A percentile compares a stretch with the other conserved stretches of the same genome.
Evolutionary conservation across 2,797 vertebrate species (phyloP).

Genomic region (Numenius phaeopus): DNA sequence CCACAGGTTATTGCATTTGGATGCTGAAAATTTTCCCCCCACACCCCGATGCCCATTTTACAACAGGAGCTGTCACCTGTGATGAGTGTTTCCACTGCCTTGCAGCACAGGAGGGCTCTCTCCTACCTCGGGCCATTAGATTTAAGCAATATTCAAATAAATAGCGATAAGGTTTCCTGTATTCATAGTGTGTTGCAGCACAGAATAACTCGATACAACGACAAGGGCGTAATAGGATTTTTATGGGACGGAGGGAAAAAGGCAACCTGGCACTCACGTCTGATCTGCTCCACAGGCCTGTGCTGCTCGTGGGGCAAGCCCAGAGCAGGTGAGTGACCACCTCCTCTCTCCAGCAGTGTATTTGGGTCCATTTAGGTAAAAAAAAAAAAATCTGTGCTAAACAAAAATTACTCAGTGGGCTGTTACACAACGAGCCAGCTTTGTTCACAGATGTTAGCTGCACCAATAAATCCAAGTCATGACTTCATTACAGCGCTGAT

Average conservation of each 20-base stretch:
- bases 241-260: background rate
- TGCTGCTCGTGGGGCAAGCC: background rate
- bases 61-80: background rate
- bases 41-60: background rate
- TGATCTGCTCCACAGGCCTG: background rate
- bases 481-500: background rate
- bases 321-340: background rate
- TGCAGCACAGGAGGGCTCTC: background rate
- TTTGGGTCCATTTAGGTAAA: background rate
- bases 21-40: fast-evolving
- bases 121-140: background rate
- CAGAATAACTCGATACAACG: background rate
- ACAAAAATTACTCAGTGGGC: background rate
- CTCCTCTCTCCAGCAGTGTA: background rate
- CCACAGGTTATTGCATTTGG: background rate
- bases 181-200: background rate
- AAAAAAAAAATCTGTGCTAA: background rate
- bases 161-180: background rate
- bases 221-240: background rate
- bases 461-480: background rate
- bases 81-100: background rate
- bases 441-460: background rate
- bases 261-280: background rate
- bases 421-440: background rate
- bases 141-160: background rate